A percentile compares a stretch with the other conserved stretches of the same genome.
phyloP scores from a whole-genome alignment of 2,888 invertebrate species.

The Plutella xylostella region DNA sequence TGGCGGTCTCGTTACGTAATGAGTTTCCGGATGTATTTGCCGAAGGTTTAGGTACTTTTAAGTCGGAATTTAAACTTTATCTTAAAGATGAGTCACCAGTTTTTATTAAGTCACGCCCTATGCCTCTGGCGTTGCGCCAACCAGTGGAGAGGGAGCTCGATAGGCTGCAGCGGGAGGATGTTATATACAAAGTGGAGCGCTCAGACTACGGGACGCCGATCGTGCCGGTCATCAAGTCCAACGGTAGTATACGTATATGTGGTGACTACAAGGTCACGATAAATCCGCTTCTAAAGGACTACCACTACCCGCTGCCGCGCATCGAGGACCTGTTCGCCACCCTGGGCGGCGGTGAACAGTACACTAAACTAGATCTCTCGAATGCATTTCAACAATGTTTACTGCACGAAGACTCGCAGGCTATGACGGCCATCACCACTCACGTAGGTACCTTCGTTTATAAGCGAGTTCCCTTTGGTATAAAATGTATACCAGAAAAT shows the following conservation, averaged over 20 bases:
- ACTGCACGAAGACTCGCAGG: slow-evolving; percentile 16
- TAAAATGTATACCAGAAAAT: slow-evolving; percentile 20
- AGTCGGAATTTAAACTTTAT: slow-evolving; percentile 6
- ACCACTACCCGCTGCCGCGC: slow-evolving; percentile 18
- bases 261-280: slow-evolving; percentile 23
- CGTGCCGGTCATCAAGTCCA: neutral
- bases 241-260: slow-evolving; percentile 14
- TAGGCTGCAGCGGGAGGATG: neutral
- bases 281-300: slow-evolving; percentile 17
- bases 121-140: neutral
- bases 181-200: neutral
- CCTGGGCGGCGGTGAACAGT: slow-evolving; percentile 18
- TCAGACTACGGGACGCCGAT: slow-evolving; percentile 5
- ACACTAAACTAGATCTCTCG: slow-evolving; percentile 19
- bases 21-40: slow-evolving; percentile 15
- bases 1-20: slow-evolving; percentile 1
- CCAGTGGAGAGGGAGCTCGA: slow-evolving; percentile 1
- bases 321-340: slow-evolving; percentile 17
- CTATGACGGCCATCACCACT: slow-evolving; percentile 20
- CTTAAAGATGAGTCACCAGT: slow-evolving; percentile 6
- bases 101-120: slow-evolving; percentile 3
- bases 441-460: slow-evolving; percentile 20
- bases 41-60: slow-evolving; percentile 12
- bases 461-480: slow-evolving; percentile 14
- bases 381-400: slow-evolving; percentile 19